A percentile compares a stretch with the other conserved stretches of the same genome.
Conservation (phyloP, 2,888 invertebrate genomes). For the Margaritifera margaritifera region DNA sequence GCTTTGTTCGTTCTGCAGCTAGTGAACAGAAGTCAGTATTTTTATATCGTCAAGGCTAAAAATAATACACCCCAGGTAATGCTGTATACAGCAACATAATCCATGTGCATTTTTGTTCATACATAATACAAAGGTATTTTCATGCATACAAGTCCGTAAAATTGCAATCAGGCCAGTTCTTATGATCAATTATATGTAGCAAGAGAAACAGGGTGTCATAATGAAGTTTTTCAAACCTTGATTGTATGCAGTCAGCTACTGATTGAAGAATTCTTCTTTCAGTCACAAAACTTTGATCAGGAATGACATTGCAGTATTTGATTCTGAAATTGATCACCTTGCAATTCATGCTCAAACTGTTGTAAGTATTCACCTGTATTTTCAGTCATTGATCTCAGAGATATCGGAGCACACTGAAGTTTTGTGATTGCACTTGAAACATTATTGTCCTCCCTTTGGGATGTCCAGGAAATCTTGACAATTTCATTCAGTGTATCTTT, state of each 20-base stretch:
- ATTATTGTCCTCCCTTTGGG: conserved; percentile 30
- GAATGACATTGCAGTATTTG: conserved; percentile 11
- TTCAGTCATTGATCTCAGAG: too few relatives aligned
- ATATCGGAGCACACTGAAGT: conserved; percentile 19
- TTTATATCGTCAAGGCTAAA: too few relatives aligned
- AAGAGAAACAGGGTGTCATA: conserved; percentile 8
- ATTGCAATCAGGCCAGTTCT: conserved; percentile 35
- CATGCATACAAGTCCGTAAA: too few relatives aligned
- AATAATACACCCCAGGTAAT: too few relatives aligned
- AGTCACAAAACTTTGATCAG: neutral
- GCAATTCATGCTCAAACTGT: conserved; percentile 7
- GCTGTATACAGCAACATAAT: too few relatives aligned
- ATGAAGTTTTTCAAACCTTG: too few relatives aligned
- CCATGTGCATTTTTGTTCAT: too few relatives aligned
- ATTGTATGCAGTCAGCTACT: conserved; percentile 14
- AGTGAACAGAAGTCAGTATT: too few relatives aligned
- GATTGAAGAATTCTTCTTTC: conserved; percentile 20
- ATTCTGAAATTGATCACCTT: conserved; percentile 9
- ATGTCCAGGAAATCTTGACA: conserved; percentile 15
- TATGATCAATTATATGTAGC: conserved; percentile 24
- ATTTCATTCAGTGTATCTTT: conserved; percentile 26
- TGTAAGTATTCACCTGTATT: conserved; percentile 8
- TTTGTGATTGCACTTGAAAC: conserved; percentile 28
- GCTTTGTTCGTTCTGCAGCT: too few relatives aligned
- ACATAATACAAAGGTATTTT: too few relatives aligned